Evolutionary conservation across 35 echinoderm and acorn worm genomes (phyloP).

Genomic region (Apostichopus parvimensis): DNA sequence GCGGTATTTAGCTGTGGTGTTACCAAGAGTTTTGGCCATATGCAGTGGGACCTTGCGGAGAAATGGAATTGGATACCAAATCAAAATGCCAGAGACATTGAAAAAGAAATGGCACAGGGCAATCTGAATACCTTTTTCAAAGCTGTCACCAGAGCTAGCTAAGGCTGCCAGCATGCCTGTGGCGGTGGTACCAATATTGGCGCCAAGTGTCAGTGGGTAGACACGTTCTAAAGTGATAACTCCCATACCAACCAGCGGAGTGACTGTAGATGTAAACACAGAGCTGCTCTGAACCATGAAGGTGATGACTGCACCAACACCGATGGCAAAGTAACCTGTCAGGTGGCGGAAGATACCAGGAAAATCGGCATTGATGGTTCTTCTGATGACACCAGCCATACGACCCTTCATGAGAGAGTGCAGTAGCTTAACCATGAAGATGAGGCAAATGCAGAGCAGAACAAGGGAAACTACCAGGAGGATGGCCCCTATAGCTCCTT

Average conservation of each 20-base stretch:
- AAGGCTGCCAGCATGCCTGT: slow-evolving; percentile 79
- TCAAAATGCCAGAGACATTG: slow-evolving; percentile 77
- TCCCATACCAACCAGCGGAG: slow-evolving; percentile 90
- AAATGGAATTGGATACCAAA: slow-evolving; percentile 80
- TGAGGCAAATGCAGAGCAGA: slow-evolving; percentile 81
- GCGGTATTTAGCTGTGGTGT: slow-evolving; percentile 80
- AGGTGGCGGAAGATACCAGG: slow-evolving; percentile 65
- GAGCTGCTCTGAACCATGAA: slow-evolving; percentile 98
- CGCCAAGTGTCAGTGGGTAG: slow-evolving; percentile 84
- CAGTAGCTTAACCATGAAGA: slow-evolving; percentile 88
- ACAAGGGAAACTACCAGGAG: slow-evolving; percentile 65
- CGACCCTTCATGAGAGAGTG: slow-evolving; percentile 88
- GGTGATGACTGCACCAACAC: slow-evolving; percentile 79
- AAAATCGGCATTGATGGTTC: slow-evolving; percentile 93
- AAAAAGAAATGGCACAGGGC: slow-evolving; percentile 86
- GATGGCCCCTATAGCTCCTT: slow-evolving; percentile 70
- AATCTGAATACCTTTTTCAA: slow-evolving; percentile 67
- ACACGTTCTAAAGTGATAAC: slow-evolving; percentile 85
- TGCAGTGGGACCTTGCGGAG: slow-evolving; percentile 64
- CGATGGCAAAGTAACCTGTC: slow-evolving; percentile 90
- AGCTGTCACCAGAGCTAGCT: slow-evolving; percentile 71
- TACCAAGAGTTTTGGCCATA: slow-evolving; percentile 65
- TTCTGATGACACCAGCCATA: slow-evolving; percentile 76
- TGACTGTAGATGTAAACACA: slow-evolving; percentile 92
- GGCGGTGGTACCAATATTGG: slow-evolving; percentile 82